phyloP scores from a whole-genome alignment of 2,113 vertebrate genomes.

The Paradoxurus hermaphroditus region DNA sequence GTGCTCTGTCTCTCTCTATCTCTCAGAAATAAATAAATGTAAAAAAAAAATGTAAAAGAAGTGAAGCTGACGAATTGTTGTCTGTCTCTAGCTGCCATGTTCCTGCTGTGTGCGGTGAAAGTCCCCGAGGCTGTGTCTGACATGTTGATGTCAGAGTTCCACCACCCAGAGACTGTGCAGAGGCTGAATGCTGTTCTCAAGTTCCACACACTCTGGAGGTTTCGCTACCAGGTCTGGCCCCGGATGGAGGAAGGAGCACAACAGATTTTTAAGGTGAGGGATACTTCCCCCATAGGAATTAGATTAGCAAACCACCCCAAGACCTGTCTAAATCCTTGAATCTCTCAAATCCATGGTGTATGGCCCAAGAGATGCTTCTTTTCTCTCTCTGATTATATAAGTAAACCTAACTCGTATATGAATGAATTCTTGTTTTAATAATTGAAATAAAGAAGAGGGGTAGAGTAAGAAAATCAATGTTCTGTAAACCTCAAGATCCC shows the following conservation, averaged over 20 bases:
- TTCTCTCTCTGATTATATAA: background rate
- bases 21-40: too few relatives aligned
- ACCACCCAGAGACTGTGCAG: conserved; percentile 96
- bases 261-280: conserved; percentile 97
- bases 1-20: too few relatives aligned
- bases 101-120: conserved; percentile 97
- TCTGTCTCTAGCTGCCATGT: conserved; percentile 93
- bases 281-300: background rate
- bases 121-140: conserved; percentile 96
- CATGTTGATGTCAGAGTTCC: conserved; percentile 98
- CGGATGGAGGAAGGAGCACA: conserved; percentile 99
- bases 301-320: background rate
- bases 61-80: conserved; percentile 18
- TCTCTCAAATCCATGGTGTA: background rate
- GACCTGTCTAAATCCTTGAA: background rate
- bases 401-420: background rate
- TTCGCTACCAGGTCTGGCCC: conserved; percentile 99
- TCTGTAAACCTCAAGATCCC: background rate
- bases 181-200: conserved; percentile 96
- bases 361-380: background rate
- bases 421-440: conserved; percentile 11
- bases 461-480: background rate
- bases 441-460: background rate
- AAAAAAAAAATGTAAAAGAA: too few relatives aligned
- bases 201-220: conserved; percentile 98